Conservation (phyloP, 2,113 vertebrate genomes). For the Agapornis roseicollis region DNA sequence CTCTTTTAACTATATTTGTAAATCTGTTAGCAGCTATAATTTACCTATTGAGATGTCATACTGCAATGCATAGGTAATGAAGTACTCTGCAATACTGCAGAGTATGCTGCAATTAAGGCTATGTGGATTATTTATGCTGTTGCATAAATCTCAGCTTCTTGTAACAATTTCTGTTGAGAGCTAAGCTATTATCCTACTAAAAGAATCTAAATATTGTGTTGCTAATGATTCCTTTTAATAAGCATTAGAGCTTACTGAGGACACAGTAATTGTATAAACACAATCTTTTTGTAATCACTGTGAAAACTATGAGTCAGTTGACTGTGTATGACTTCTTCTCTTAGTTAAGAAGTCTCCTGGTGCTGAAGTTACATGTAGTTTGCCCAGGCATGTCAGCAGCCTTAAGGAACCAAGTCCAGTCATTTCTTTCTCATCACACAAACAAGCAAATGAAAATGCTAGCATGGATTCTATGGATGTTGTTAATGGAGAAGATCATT, state of each 20-base stretch:
- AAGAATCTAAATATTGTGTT: background rate
- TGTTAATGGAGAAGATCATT: constrained; percentile 62
- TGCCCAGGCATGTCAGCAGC: constrained; percentile 81
- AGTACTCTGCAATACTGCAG: background rate
- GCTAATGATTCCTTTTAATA: background rate
- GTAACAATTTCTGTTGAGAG: background rate
- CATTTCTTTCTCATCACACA: constrained; percentile 87
- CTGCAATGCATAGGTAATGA: background rate
- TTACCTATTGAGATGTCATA: background rate
- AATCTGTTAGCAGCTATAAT: background rate
- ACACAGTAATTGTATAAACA: background rate
- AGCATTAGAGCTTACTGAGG: background rate
- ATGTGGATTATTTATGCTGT: background rate
- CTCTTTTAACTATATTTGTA: background rate
- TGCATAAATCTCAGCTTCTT: background rate
- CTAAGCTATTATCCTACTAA: background rate
- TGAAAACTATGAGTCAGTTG: background rate
- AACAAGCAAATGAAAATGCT: constrained; percentile 75
- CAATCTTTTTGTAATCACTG: background rate
- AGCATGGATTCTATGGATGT: constrained; percentile 60
- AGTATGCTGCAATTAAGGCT: background rate
- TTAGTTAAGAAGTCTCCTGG: constrained; percentile 79
- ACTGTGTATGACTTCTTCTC: background rate
- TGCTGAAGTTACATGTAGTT: constrained; percentile 88
- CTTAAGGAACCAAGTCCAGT: constrained; percentile 86